phyloP scores from a whole-genome alignment of 2,113 vertebrate genomes.

The Axis porcinus region DNA sequence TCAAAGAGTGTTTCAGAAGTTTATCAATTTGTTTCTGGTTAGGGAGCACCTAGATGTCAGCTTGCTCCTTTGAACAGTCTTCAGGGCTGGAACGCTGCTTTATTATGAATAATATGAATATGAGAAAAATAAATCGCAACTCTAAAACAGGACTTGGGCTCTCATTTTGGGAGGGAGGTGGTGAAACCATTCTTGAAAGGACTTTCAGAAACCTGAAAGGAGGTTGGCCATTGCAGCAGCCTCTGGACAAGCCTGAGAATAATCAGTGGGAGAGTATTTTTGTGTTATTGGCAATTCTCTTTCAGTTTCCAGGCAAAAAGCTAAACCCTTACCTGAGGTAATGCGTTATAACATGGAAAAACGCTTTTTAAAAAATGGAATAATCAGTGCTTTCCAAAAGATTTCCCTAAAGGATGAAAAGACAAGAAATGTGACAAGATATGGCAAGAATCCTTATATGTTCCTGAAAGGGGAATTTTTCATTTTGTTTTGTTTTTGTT shows the following conservation, averaged over 20 bases:
- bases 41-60: not conserved
- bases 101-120: slow-evolving; percentile 10
- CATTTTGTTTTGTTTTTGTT: not conserved
- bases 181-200: not conserved
- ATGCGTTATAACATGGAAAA: not conserved
- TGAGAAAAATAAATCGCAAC: slow-evolving; percentile 8
- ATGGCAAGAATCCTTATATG: too few relatives aligned
- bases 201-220: not conserved
- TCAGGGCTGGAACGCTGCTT: not conserved
- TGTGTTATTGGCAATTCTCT: not conserved
- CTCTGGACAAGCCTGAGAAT: not conserved
- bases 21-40: slow-evolving; percentile 46
- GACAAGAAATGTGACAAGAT: not conserved
- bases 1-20: slow-evolving; percentile 26
- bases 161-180: fast-evolving
- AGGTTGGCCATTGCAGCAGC: not conserved
- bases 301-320: not conserved
- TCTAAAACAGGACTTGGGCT: not conserved
- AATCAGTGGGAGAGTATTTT: not conserved
- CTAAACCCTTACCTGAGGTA: not conserved
- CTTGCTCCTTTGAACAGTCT: not conserved
- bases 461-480: not conserved
- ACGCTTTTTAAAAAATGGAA: not conserved
- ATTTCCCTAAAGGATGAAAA: not conserved
- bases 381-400: not conserved